Conservation (phyloP, 1,140 invertebrate species). For the Diachasma alloeum region DNA sequence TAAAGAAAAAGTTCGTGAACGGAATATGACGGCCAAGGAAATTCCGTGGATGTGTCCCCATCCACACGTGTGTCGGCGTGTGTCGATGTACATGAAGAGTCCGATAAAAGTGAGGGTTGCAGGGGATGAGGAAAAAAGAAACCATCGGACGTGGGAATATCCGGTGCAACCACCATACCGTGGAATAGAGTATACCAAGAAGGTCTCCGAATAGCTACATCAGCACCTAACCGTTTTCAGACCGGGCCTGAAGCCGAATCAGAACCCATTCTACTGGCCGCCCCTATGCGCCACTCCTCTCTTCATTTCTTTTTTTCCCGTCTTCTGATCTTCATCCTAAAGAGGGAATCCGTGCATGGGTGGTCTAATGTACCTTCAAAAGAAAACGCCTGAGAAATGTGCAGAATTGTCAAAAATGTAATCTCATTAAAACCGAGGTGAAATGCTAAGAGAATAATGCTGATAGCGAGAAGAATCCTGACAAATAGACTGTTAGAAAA, state of each 20-base stretch:
- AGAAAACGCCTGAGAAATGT: background rate
- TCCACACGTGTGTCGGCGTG: background rate
- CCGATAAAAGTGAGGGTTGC: background rate
- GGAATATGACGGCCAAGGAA: slow-evolving; percentile 15
- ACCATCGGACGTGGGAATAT: background rate
- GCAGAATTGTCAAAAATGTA: background rate
- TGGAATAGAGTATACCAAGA: slow-evolving; percentile 22
- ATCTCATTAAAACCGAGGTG: background rate
- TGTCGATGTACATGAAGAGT: background rate
- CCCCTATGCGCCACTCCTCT: slow-evolving; percentile 26
- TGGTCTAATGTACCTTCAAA: slow-evolving; percentile 32
- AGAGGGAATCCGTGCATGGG: slow-evolving; percentile 32
- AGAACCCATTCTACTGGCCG: slow-evolving; percentile 45
- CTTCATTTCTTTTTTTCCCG: slow-evolving; percentile 32
- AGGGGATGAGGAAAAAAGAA: background rate
- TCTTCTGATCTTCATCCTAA: slow-evolving; percentile 16
- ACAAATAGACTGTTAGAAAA: no score
- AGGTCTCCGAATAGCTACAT: slow-evolving; percentile 40
- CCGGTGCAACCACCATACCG: slow-evolving; percentile 15
- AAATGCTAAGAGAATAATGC: background rate
- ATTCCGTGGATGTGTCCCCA: background rate
- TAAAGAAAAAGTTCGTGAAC: slow-evolving; percentile 19
- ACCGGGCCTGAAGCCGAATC: slow-evolving; percentile 41
- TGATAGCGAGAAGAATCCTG: no score
- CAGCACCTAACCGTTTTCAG: slow-evolving; percentile 44